These are phyloP conservation scores for Salvator merianae DNA, from an alignment of 2,113 vertebrate genomes.

Conservation along the genomic window DNA sequence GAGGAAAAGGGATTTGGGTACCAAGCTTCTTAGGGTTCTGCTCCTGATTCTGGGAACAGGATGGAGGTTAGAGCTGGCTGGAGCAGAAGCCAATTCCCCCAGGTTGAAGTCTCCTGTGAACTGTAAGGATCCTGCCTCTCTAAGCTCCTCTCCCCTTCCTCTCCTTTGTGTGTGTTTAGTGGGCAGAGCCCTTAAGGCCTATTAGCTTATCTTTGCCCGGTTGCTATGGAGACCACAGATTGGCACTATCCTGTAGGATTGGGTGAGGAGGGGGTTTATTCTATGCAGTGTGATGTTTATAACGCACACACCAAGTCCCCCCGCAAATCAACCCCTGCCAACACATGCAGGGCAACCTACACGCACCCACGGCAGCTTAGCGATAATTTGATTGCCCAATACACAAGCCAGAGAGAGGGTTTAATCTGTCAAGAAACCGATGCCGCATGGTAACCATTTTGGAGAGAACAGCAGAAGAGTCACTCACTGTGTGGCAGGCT, in stretches of 20 bases:
- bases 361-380: not conserved
- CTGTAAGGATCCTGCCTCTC: not conserved
- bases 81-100: not conserved
- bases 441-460: not conserved
- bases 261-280: not conserved
- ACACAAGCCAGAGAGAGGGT: not conserved
- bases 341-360: not conserved
- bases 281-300: not conserved
- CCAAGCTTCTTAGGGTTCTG: not conserved
- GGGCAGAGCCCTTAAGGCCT: slow-evolving; percentile 6
- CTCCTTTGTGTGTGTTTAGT: slow-evolving; percentile 3
- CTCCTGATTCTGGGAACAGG: not conserved
- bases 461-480: not conserved
- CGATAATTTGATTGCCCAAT: not conserved
- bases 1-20: not conserved
- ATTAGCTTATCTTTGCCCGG: slow-evolving; percentile 17
- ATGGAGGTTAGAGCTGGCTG: not conserved
- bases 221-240: slow-evolving; percentile 20
- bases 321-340: not conserved
- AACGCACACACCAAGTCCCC: not conserved
- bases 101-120: not conserved
- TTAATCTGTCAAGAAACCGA: not conserved
- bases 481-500: not conserved
- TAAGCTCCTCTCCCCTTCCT: not conserved
- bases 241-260: not conserved